Conservation (phyloP, 2,888 invertebrate genomes). For the Halictus quadricinctus region DNA sequence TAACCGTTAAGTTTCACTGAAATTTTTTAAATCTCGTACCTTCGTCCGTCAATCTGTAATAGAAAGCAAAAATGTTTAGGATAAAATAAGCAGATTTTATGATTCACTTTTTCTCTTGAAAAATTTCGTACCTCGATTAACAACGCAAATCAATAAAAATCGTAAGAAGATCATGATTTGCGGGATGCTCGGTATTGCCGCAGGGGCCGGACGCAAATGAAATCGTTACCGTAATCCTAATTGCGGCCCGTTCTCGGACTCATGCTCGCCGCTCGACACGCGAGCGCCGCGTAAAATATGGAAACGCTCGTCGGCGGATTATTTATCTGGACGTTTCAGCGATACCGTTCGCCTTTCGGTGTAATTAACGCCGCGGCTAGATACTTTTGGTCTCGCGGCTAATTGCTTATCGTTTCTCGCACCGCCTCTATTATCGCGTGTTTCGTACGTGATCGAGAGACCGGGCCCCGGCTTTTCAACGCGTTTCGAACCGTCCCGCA, state of each 20-base stretch:
- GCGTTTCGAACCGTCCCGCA: constrained; percentile 21
- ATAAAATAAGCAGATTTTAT: neutral
- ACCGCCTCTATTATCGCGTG: constrained; percentile 38
- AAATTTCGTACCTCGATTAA: neutral
- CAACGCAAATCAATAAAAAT: no score
- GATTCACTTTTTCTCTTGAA: neutral
- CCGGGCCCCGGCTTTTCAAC: constrained; percentile 9
- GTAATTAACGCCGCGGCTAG: constrained; percentile 37
- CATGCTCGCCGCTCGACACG: neutral
- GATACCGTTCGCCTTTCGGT: constrained; percentile 14
- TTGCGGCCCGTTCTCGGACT: constrained; percentile 28
- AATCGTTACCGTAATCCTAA: constrained; percentile 48
- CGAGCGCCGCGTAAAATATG: constrained; percentile 30
- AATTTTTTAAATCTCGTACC: neutral
- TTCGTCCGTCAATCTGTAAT: neutral
- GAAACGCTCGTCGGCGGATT: constrained; percentile 29
- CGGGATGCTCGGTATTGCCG: neutral
- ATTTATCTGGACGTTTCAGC: constrained; percentile 37
- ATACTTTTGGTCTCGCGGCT: constrained; percentile 32
- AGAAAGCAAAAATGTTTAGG: neutral
- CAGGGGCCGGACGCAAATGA: constrained; percentile 24
- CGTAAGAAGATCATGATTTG: neutral
- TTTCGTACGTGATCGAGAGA: constrained; percentile 1
- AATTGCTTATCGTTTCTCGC: constrained; percentile 49
- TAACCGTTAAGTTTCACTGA: neutral